A percentile compares a stretch with the other conserved stretches of the same genome.
Evolutionary conservation across 2,113 vertebrate species (phyloP).

Genomic region (Syrrhaptes paradoxus): DNA sequence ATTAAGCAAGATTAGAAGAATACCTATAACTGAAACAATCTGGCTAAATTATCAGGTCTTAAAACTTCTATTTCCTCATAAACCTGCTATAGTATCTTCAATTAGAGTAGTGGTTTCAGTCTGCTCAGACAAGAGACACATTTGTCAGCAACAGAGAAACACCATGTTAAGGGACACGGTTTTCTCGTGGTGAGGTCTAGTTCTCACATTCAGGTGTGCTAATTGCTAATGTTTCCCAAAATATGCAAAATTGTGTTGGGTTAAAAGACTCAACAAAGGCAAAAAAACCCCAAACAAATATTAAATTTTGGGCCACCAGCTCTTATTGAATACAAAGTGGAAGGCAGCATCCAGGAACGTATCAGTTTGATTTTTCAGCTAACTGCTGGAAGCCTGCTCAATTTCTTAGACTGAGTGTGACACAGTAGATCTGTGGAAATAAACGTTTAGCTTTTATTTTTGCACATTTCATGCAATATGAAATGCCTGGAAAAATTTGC

Average conservation of each 20-base stretch:
- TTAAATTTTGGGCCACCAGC: neutral
- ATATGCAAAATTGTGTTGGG: neutral
- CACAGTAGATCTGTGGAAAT: neutral
- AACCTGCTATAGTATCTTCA: neutral
- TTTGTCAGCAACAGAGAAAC: neutral
- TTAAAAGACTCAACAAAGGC: neutral
- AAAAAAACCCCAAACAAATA: neutral
- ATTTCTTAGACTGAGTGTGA: neutral
- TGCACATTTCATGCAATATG: neutral
- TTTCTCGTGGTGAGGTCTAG: neutral
- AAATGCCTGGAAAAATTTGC: neutral
- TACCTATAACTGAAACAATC: neutral
- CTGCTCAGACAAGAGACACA: neutral
- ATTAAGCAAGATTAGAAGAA: slow-evolving; percentile 21
- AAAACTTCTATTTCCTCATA: slow-evolving; percentile 8
- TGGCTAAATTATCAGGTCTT: neutral
- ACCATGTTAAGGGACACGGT: neutral
- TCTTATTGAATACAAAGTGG: neutral
- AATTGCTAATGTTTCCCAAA: neutral
- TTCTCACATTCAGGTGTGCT: neutral
- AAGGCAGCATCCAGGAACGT: neutral
- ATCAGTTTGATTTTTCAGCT: neutral
- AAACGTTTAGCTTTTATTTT: neutral
- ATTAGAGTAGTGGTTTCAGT: neutral
- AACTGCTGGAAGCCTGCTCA: neutral